These are phyloP conservation scores for Litocranius walleri DNA, from an alignment of 2,113 vertebrate species.

Conservation along the genomic window DNA sequence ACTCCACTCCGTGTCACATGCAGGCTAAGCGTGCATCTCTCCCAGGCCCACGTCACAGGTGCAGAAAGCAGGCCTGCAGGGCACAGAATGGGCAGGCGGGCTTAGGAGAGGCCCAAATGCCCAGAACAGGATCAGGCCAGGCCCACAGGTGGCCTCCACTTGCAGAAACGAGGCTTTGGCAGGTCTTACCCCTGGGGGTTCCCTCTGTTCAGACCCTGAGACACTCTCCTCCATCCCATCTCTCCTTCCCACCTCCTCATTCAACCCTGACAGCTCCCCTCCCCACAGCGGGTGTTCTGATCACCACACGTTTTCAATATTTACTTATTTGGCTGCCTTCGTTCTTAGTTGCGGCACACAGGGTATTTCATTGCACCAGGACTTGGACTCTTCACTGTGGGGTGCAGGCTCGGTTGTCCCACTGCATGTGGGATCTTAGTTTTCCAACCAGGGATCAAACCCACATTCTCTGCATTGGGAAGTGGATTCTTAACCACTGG, in stretches of 20 bases:
- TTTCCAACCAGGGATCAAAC: background rate
- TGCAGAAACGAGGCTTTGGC: background rate
- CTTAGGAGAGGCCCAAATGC: background rate
- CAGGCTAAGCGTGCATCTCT: background rate
- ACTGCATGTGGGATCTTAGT: background rate
- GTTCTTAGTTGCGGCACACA: background rate
- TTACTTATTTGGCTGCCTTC: background rate
- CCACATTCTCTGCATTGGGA: background rate
- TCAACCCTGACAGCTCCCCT: background rate
- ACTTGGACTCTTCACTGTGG: background rate
- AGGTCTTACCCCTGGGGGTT: background rate
- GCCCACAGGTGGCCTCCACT: background rate
- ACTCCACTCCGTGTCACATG: rapidly evolving
- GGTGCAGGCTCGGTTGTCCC: background rate
- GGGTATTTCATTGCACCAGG: background rate
- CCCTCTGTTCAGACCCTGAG: background rate
- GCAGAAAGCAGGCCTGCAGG: background rate
- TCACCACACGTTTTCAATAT: background rate
- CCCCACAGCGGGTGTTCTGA: too few relatives aligned
- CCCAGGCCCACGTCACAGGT: background rate
- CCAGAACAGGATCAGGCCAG: background rate
- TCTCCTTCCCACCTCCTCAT: background rate
- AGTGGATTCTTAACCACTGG: background rate
- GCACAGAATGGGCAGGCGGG: background rate
- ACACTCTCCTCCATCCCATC: background rate